Evolutionary conservation across 2,797 vertebrate genomes (phyloP).

Genomic region (Capromys pilorides): DNA sequence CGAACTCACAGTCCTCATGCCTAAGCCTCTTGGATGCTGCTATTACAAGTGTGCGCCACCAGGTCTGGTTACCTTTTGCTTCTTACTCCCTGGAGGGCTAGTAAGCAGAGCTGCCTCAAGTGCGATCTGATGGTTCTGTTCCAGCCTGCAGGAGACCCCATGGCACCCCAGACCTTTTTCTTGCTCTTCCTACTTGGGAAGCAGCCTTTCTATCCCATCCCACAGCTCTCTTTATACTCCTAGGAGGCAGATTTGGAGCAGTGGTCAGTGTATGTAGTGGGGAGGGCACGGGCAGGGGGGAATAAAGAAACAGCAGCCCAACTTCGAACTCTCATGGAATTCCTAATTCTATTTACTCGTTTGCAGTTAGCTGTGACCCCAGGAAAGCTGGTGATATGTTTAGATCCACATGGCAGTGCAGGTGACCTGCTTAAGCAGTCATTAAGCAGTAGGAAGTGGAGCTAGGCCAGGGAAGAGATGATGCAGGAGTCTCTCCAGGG

Average conservation of each 20-base stretch:
- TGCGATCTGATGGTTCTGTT: background rate
- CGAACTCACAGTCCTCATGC: background rate
- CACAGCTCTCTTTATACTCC: background rate
- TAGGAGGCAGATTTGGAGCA: background rate
- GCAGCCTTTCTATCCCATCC: background rate
- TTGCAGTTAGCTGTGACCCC: background rate
- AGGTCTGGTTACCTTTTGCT: background rate
- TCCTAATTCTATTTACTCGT: conserved; percentile 2
- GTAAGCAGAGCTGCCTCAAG: background rate
- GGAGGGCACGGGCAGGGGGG: background rate
- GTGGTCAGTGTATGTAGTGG: background rate
- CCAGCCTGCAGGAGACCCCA: background rate
- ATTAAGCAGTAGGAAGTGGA: background rate
- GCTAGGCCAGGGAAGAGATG: conserved; percentile 5
- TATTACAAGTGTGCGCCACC: background rate
- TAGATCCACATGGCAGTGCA: background rate
- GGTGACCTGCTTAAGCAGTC: background rate
- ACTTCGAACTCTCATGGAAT: background rate
- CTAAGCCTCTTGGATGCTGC: background rate
- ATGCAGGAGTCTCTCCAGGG: background rate
- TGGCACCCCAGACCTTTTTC: background rate
- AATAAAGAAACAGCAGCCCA: background rate
- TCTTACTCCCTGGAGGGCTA: background rate
- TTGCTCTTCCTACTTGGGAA: background rate
- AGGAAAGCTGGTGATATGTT: background rate